phyloP scores from a whole-genome alignment of 2,797 vertebrate genomes.

The Fundulus diaphanus region DNA sequence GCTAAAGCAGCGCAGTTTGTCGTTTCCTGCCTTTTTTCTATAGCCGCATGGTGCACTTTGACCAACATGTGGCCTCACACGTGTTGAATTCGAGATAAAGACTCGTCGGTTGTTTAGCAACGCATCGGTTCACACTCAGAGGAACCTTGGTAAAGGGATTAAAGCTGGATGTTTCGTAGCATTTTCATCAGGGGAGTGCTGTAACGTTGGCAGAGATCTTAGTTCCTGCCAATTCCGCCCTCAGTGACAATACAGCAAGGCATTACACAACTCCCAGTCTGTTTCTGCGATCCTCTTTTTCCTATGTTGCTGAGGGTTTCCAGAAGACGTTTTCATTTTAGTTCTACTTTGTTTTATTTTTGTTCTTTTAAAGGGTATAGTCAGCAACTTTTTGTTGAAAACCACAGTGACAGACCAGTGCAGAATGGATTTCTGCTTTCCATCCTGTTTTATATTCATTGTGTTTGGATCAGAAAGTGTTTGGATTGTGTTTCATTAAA shows the following conservation, averaged over 20 bases:
- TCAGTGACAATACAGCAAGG: conserved; percentile 23
- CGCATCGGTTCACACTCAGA: background rate
- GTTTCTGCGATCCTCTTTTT: conserved; percentile 29
- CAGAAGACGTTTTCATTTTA: background rate
- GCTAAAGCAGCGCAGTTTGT: conserved; percentile 18
- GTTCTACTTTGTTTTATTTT: background rate
- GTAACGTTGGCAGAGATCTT: conserved; percentile 22
- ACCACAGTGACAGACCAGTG: background rate
- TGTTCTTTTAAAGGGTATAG: too few relatives aligned
- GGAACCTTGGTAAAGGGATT: too few relatives aligned
- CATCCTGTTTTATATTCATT: background rate
- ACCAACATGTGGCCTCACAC: background rate
- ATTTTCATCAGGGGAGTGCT: background rate
- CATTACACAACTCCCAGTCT: background rate
- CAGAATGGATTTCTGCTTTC: background rate
- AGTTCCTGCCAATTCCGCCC: conserved; percentile 30
- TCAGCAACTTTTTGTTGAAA: background rate
- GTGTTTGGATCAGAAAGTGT: background rate
- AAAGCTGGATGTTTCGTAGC: background rate
- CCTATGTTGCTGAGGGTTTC: conserved; percentile 5
- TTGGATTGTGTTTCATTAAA: background rate
- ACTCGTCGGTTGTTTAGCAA: background rate
- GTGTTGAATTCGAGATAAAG: too few relatives aligned
- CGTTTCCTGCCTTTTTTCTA: conserved; percentile 36
- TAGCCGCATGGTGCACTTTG: conserved; percentile 23